Evolutionary conservation across 2,888 invertebrate genomes (phyloP).

Genomic region (Elysia crispata): DNA sequence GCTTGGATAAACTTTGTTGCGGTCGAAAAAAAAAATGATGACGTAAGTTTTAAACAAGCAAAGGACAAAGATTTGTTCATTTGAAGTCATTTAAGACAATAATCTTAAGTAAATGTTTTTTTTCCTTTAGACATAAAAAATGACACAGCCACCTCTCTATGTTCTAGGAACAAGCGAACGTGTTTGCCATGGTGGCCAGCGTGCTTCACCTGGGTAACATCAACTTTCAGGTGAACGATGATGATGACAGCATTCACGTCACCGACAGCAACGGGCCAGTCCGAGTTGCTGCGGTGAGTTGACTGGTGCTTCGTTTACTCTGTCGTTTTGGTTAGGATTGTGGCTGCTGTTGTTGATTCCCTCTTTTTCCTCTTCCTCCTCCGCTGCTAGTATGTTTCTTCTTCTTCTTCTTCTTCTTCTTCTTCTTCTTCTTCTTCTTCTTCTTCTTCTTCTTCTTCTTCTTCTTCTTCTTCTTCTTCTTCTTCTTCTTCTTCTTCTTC

Average conservation of each 20-base stretch:
- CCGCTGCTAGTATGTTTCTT: neutral
- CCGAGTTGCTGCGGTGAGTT: slow-evolving; percentile 62
- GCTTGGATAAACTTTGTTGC: no score
- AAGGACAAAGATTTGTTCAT: no score
- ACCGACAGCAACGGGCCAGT: slow-evolving; percentile 59
- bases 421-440: slow-evolving; percentile 3
- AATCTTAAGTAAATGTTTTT: no score
- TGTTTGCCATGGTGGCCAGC: slow-evolving; percentile 72
- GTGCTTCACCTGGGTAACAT: slow-evolving; percentile 74
- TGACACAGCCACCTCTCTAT: neutral
- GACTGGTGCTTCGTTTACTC: neutral
- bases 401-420: neutral
- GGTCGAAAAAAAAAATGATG: no score
- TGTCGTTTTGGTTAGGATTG: neutral
- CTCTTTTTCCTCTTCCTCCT: neutral
- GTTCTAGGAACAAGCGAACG: slow-evolving; percentile 71
- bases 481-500: no score
- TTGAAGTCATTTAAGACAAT: no score
- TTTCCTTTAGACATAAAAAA: no score
- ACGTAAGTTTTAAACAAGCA: no score
- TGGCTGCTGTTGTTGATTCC: no score
- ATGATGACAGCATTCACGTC: slow-evolving; percentile 64
- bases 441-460: slow-evolving; percentile 7
- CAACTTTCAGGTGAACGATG: slow-evolving; percentile 65
- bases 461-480: slow-evolving; percentile 13